These are phyloP conservation scores for Oriolus oriolus DNA, from an alignment of 2,113 vertebrate genomes.

Conservation along the genomic window DNA sequence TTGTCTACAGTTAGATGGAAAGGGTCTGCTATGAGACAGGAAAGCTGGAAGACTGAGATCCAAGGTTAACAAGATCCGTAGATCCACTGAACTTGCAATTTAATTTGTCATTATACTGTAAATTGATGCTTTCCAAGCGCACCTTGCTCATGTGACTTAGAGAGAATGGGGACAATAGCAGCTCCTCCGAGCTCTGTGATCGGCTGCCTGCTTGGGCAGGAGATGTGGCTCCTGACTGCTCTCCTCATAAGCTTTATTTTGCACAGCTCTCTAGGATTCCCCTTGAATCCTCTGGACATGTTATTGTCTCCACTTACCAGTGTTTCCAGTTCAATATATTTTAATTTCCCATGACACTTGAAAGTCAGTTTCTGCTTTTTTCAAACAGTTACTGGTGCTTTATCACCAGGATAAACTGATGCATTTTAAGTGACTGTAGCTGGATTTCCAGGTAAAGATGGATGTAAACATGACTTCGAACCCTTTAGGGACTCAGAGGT, in stretches of 20 bases:
- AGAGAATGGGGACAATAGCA: not conserved
- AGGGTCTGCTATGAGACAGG: not conserved
- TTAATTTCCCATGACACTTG: not conserved
- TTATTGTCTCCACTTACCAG: not conserved
- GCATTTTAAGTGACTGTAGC: not conserved
- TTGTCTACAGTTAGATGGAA: not conserved
- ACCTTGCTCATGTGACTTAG: not conserved
- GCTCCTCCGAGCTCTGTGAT: not conserved
- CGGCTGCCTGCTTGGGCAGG: not conserved
- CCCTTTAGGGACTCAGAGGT: not conserved
- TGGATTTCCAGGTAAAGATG: not conserved
- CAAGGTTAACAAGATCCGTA: not conserved
- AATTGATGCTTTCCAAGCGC: rapidly evolving
- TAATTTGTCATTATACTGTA: not conserved
- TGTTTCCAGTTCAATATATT: not conserved
- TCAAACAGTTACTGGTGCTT: not conserved
- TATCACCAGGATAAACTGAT: not conserved
- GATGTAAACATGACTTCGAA: not conserved
- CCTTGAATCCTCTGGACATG: not conserved
- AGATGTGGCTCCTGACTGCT: not conserved
- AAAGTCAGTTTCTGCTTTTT: not conserved
- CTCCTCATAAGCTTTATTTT: not conserved
- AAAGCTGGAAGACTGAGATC: not conserved
- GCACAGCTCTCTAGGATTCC: not conserved
- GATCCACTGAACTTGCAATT: not conserved